Percentiles rank a stretch among this genome's conserved stretches.
phyloP scores from a whole-genome alignment of 2,888 invertebrate genomes.

The Mesochorus sp. region DNA sequence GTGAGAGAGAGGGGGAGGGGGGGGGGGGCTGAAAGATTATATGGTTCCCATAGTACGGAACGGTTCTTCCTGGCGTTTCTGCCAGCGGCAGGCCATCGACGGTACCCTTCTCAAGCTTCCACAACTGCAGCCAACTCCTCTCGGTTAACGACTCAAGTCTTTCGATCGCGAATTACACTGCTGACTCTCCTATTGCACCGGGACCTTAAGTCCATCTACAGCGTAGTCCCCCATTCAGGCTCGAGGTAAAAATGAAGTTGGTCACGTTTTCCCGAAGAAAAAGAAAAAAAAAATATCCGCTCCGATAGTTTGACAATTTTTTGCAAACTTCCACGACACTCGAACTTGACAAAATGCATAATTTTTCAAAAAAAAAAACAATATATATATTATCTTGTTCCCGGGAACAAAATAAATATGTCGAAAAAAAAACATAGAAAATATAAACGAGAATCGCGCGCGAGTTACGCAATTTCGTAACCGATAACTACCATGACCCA shows the following conservation, averaged over 20 bases:
- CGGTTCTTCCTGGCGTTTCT: conserved; percentile 56
- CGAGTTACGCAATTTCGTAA: conserved; percentile 37
- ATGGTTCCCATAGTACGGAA: conserved; percentile 59
- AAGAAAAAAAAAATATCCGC: not conserved
- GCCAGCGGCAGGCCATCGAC: conserved; percentile 19
- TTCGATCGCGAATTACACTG: conserved; percentile 57
- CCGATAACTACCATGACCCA: not conserved
- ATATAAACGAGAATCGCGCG: not conserved
- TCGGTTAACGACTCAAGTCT: not conserved
- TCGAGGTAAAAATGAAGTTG: not conserved
- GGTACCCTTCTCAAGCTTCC: conserved; percentile 33
- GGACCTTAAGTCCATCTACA: conserved; percentile 51
- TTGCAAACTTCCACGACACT: no score
- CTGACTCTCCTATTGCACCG: conserved; percentile 47
- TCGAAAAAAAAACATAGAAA: no score
- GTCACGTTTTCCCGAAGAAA: not conserved
- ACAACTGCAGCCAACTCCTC: conserved; percentile 12
- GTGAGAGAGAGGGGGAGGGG: not conserved
- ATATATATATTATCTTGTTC: no score
- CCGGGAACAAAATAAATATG: no score
- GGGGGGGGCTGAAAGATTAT: no score
- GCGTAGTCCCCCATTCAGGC: conserved; percentile 38
- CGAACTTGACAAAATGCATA: no score
- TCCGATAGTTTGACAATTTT: not conserved
- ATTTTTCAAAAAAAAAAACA: no score